Conservation (phyloP, 1,140 invertebrate species). For the Trissolcus basalis region DNA sequence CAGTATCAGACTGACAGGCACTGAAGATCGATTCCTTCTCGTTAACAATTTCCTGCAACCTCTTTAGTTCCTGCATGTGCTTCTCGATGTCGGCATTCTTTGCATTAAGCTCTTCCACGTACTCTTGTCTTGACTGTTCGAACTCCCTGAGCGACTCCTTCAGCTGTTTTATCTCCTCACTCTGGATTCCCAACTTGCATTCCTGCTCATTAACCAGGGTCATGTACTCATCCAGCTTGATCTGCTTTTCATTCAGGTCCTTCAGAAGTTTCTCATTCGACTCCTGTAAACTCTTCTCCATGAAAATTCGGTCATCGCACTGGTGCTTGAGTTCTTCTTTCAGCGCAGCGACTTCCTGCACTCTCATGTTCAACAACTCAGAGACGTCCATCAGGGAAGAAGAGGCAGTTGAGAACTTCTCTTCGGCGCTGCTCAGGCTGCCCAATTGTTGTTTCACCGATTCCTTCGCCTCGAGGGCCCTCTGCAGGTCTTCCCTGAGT, state of each 20-base stretch:
- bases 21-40: conserved; percentile 54
- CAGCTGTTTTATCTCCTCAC: conserved; percentile 24
- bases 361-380: conserved; percentile 65
- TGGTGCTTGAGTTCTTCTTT: conserved; percentile 75
- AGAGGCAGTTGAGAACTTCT: conserved; percentile 63
- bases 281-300: conserved; percentile 54
- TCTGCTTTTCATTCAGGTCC: conserved; percentile 75
- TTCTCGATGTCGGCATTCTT: conserved; percentile 38
- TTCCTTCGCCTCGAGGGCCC: conserved; percentile 65
- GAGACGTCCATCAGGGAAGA: conserved; percentile 62
- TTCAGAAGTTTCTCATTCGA: conserved; percentile 64
- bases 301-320: conserved; percentile 56
- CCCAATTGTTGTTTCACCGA: conserved; percentile 11
- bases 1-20: conserved; percentile 33
- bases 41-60: conserved; percentile 39
- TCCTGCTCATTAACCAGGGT: conserved; percentile 70
- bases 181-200: conserved; percentile 7
- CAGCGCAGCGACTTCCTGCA: conserved; percentile 68
- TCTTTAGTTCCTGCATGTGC: conserved; percentile 36
- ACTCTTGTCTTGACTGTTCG: conserved; percentile 18
- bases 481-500: conserved; percentile 70
- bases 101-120: conserved; percentile 1
- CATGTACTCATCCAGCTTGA: conserved; percentile 69
- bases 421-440: conserved; percentile 59
- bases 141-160: conserved; percentile 21